Evolutionary conservation across 2,888 invertebrate species (phyloP).

Genomic region (Ichneumoninae sp.): DNA sequence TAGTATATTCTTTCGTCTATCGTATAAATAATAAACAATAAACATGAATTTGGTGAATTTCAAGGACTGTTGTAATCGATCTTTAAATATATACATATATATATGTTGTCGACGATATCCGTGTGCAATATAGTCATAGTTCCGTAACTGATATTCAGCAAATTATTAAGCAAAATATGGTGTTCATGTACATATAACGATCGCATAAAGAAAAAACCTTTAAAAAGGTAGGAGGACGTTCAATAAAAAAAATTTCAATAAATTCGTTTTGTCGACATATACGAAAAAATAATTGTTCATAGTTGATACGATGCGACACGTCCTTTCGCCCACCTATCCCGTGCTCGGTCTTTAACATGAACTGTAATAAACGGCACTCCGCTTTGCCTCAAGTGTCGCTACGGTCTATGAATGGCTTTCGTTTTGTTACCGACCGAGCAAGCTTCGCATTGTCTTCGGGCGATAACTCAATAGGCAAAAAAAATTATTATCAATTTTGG

Average conservation of each 20-base stretch:
- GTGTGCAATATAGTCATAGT: conserved; percentile 8
- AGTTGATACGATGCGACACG: neutral
- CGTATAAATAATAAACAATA: neutral
- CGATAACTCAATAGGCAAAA: too few relatives aligned
- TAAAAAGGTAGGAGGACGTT: neutral
- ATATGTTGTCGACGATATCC: neutral
- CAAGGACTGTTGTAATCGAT: neutral
- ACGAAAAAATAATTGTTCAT: neutral
- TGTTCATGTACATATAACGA: conserved; percentile 12
- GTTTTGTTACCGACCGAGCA: too few relatives aligned
- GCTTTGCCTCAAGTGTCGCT: neutral
- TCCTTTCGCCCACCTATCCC: neutral
- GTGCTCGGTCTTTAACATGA: neutral
- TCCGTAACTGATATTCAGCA: conserved; percentile 7
- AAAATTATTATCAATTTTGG: too few relatives aligned
- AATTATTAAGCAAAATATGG: neutral
- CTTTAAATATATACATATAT: neutral
- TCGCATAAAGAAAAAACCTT: neutral
- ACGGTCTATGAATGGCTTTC: too few relatives aligned
- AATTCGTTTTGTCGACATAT: neutral
- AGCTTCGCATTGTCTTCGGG: too few relatives aligned
- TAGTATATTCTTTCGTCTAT: neutral
- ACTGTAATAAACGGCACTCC: neutral
- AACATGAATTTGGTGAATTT: neutral
- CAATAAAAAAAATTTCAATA: neutral